These are phyloP conservation scores for Typhlomys cinereus DNA, from an alignment of 2,113 vertebrate genomes.

Conservation along the genomic window DNA sequence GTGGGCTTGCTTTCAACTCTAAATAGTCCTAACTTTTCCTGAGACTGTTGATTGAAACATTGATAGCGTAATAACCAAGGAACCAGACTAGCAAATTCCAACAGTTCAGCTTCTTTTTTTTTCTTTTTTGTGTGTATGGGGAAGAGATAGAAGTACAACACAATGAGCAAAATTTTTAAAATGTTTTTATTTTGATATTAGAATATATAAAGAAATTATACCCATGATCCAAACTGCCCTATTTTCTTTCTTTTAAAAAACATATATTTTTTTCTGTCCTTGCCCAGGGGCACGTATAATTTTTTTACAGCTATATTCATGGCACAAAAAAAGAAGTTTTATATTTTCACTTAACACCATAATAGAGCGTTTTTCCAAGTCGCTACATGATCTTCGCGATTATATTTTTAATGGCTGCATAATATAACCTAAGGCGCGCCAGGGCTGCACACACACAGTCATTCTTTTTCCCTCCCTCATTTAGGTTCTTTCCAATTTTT, in stretches of 20 bases:
- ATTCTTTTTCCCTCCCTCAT: not conserved
- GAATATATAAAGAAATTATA: not conserved
- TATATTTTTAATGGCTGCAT: not conserved
- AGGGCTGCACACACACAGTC: too few species aligned
- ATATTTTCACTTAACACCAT: slow-evolving; percentile 18
- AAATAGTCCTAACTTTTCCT: slow-evolving; percentile 15
- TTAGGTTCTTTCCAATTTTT: not conserved
- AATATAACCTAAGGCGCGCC: not conserved
- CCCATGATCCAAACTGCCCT: not conserved
- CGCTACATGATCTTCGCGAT: not conserved
- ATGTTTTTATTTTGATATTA: not conserved
- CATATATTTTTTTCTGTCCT: not conserved
- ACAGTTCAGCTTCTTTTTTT: not conserved
- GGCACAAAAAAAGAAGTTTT: slow-evolving; percentile 44
- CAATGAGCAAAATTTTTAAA: not conserved
- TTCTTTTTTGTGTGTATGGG: not conserved
- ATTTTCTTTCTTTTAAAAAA: not conserved
- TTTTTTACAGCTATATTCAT: not conserved
- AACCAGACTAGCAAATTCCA: not conserved
- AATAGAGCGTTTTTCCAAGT: slow-evolving; percentile 29
- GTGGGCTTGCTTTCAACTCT: slow-evolving; percentile 34
- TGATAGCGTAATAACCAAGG: slow-evolving; percentile 25
- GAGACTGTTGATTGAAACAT: not conserved
- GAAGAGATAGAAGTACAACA: not conserved
- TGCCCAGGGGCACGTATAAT: not conserved